Percentiles rank a stretch among this genome's conserved stretches.
phyloP scores from a whole-genome alignment of 2,797 vertebrate species.

The Catamblyrhynchus diadema region DNA sequence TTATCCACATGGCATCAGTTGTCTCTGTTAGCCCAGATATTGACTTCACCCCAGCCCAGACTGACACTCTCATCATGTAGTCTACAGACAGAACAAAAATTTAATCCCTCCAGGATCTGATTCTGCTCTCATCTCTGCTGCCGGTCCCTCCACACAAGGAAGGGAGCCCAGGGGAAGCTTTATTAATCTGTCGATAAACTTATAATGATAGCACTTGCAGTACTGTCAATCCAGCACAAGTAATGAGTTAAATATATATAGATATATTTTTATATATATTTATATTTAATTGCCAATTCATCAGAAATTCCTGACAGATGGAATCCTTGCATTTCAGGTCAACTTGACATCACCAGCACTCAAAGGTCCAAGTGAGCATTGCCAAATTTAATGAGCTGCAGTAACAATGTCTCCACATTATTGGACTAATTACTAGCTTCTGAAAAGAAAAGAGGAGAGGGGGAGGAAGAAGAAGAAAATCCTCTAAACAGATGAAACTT shows the following conservation, averaged over 20 bases:
- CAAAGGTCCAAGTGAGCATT: slow-evolving; percentile 54
- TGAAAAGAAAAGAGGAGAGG: background rate
- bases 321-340: slow-evolving; percentile 53
- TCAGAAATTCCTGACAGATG: slow-evolving; percentile 60
- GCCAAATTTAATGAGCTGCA: slow-evolving; percentile 69
- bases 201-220: slow-evolving; percentile 6
- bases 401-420: slow-evolving; percentile 16
- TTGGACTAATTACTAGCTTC: slow-evolving; percentile 56
- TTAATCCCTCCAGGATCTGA: slow-evolving; percentile 6
- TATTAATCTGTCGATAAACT: slow-evolving; percentile 35
- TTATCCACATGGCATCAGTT: background rate
- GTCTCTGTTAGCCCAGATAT: background rate
- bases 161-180: slow-evolving; percentile 22
- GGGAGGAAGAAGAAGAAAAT: background rate
- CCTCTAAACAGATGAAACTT: slow-evolving; percentile 64
- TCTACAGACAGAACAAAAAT: slow-evolving; percentile 25
- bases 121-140: slow-evolving; percentile 10
- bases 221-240: slow-evolving; percentile 47
- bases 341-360: slow-evolving; percentile 34
- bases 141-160: background rate
- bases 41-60: background rate
- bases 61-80: background rate
- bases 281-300: slow-evolving; percentile 45
- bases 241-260: slow-evolving; percentile 41
- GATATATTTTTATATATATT: background rate